phyloP scores from a whole-genome alignment of 2,797 vertebrate species.

The Phrynocephalus vlangalii region DNA sequence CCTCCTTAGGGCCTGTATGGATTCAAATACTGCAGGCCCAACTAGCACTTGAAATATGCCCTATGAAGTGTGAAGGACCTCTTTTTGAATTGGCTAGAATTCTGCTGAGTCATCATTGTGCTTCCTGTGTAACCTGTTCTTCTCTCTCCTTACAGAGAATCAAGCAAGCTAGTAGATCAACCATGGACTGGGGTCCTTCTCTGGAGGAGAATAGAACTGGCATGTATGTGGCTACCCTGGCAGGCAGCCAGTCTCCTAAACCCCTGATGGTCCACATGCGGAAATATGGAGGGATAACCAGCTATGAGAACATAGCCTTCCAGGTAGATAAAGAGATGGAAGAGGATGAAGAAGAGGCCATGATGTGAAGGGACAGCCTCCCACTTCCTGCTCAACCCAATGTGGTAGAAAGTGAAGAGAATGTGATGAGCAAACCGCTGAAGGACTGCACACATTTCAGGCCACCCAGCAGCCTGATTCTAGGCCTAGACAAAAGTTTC shows the following conservation, averaged over 20 bases:
- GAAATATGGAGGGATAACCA: slow-evolving; percentile 83
- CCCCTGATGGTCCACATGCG: slow-evolving; percentile 85
- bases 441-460: slow-evolving; percentile 7
- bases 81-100: background rate
- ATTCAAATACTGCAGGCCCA: background rate
- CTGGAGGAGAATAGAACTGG: slow-evolving; percentile 83
- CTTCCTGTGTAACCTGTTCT: background rate
- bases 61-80: background rate
- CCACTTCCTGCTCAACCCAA: background rate
- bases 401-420: background rate
- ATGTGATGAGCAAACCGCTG: background rate
- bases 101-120: background rate
- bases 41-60: background rate
- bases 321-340: slow-evolving; percentile 83
- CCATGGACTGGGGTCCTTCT: slow-evolving; percentile 82
- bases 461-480: slow-evolving; percentile 1
- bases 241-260: slow-evolving; percentile 82
- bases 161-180: slow-evolving; percentile 79
- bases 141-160: slow-evolving; percentile 69
- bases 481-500: slow-evolving; percentile 5
- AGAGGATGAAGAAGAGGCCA: slow-evolving; percentile 80
- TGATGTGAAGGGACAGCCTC: slow-evolving; percentile 75
- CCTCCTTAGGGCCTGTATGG: background rate
- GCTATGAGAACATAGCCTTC: slow-evolving; percentile 83
- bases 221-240: slow-evolving; percentile 78